Base-by-base conservation (phyloP, 2,113 vertebrate species). In the Seriola rivoliana region DNA sequence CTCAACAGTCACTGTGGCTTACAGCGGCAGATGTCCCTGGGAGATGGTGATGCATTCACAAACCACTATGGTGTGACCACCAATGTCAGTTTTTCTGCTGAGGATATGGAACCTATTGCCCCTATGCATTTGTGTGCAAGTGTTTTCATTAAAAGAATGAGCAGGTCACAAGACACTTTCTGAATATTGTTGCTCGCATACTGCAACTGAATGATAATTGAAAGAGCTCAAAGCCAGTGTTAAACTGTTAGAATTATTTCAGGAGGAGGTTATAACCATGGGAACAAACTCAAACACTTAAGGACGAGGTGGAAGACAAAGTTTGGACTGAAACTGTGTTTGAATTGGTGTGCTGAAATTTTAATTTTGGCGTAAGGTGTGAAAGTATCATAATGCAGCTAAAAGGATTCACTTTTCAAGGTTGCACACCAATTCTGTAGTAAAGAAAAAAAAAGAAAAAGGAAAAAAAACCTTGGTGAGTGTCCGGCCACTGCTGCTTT, bases 81-180 rank as follows among this genome's bases (percentile, higher is more conserved):
- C 83, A 85, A 76, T 85, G 88, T 85, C 78, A 60, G 54, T 80
- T 70, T 81, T 84, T 74, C 55, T 72, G 72, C 62, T 32, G 46
- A 69, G 82, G 34, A 74, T 54, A 68, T 34, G 16, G 14, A 52
- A 50, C 32, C 70, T 60, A 54, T 82, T 70, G 77, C 55, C 77
- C 50, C 42, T 17, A 29, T 78, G 50, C 59, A 40, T 54, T 76
- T 59, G 52, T 59, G 58, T 82, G 54, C 54, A 71, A 76, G 73
- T 78, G 48, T 76, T 77, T 87, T 80, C 69, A 83, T 86, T 68
- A 85, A 70, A 83, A 69, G 44, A 85, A 77, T 38, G 70, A 82
- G 50, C 25, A 77, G 38, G 80, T 84, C 75, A 66, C 8, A 57
- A 71, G 70, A 68, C 63, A 55, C 73, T 25, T 48, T 46, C 60